Percentiles rank a stretch among this genome's conserved stretches.
phyloP scores from a whole-genome alignment of 2,888 invertebrate genomes.

The Silvanus unidentatus region DNA sequence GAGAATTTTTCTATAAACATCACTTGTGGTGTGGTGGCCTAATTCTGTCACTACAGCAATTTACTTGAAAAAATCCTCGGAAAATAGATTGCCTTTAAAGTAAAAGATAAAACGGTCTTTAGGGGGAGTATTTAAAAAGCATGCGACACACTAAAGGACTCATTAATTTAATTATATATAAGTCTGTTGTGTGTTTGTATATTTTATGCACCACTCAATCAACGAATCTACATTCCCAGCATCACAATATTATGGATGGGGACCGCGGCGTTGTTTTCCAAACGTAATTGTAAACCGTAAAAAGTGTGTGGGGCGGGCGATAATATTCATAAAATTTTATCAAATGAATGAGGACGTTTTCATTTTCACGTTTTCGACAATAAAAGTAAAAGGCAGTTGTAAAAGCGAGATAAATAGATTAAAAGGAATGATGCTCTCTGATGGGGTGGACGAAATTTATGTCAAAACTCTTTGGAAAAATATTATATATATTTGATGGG shows the following conservation, averaged over 20 bases:
- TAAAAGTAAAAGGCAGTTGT: background rate
- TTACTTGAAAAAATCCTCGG: background rate
- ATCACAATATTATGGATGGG: no score
- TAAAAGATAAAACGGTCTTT: slow-evolving; percentile 5
- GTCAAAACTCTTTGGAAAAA: no score
- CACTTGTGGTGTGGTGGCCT: slow-evolving; percentile 1
- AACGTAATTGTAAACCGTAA: slow-evolving; percentile 1
- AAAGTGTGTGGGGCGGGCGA: no score
- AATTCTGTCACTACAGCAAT: slow-evolving; percentile 1
- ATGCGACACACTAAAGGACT: slow-evolving; percentile 1
- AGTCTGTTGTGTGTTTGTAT: background rate
- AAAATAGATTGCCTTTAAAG: slow-evolving; percentile 6
- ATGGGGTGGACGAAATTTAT: no score
- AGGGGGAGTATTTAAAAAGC: slow-evolving; percentile 1
- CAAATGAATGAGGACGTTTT: no score
- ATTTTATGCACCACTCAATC: no score
- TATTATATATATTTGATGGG: no score
- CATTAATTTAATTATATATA: slow-evolving; percentile 4
- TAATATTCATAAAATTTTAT: no score
- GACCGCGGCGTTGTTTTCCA: slow-evolving; percentile 2
- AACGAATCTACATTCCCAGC: no score
- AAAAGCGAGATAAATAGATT: slow-evolving; percentile 5
- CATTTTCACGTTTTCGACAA: no score
- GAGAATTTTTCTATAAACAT: background rate
- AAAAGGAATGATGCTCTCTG: background rate